Evolutionary conservation across 2,888 invertebrate genomes (phyloP).

Genomic region (Amiota mariae): DNA sequence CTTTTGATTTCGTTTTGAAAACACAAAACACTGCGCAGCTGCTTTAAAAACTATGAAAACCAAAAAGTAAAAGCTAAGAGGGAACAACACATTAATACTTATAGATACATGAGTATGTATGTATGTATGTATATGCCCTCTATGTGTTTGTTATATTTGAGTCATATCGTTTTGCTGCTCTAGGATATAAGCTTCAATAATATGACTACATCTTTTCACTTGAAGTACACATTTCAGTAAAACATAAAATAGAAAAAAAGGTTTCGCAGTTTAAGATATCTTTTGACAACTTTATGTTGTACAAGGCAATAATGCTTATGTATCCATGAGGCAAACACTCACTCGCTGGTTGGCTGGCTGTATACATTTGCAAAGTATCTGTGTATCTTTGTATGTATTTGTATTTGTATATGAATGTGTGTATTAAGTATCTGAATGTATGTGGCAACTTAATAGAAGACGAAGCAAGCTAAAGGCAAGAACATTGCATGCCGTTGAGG

Average conservation of each 20-base stretch:
- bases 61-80: not conserved
- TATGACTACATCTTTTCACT: not conserved
- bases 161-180: too few relatives aligned
- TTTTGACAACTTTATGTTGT: conserved; percentile 19
- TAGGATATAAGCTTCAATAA: conserved; percentile 15
- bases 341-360: not conserved
- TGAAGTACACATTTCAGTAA: not conserved
- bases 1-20: conserved; percentile 20
- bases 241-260: not conserved
- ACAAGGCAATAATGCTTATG: not conserved
- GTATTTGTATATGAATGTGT: not conserved
- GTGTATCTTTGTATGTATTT: not conserved
- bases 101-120: not conserved
- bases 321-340: not conserved
- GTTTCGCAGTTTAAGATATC: not conserved
- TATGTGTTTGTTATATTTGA: too few relatives aligned
- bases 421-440: not conserved
- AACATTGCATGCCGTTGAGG: not conserved
- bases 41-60: not conserved
- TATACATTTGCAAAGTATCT: not conserved
- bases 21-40: not conserved
- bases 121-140: too few relatives aligned
- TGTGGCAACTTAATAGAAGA: conserved; percentile 4
- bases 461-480: not conserved
- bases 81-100: too few relatives aligned